Base-by-base conservation (phyloP, 2,888 invertebrate species). In the Gymnocheta viridis region DNA sequence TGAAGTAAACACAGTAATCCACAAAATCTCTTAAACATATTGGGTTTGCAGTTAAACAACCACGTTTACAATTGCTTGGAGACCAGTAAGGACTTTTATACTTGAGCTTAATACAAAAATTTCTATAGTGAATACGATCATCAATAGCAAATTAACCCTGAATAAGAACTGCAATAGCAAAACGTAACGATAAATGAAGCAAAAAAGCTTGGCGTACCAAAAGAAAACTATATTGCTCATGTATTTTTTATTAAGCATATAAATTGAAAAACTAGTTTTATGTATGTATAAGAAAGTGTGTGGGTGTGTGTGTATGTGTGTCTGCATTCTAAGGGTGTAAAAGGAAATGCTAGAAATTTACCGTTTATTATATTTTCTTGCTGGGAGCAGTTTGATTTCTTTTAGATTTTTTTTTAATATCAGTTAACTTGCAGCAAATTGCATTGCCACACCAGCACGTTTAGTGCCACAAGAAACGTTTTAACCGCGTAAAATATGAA, bases 391-490 rank as follows among this genome's bases (percentile, higher is more conserved):
- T 47, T 69, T 47, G 58, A 76, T 70, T 82, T 49, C 67, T 62
- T 74, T 78, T 66, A 0, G 4, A 10, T 38, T 60, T 17, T 22
- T 12, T 54, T 24, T 27, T 29, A 22, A 12, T 27, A 47, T 27
- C 17, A 38, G 38, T 58, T 80, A 41, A 79, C 41, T 47, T 70
- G 58, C 70, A 47, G 70, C 58, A 83, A 83, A 83, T 83, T 83
- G 76, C 83, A 76, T 54, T 80, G 70, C 76, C 79, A 80, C 83
- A 76, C 79, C 80, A 83, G 74, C 79, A 80, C 80, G 74, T 74
- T 79, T 70, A 66, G 79, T 76, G 70, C 64, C 35, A 60, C 14
- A 29, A 54, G 64, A 64, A 69, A 76, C 47, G 22, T 58, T 70
- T 66, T 60, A 58, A 41, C 66, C 66, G 70, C 56, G 4, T 44